Base-by-base conservation (phyloP, 1,140 invertebrate species). In the Plectrocnemia conspersa region DNA sequence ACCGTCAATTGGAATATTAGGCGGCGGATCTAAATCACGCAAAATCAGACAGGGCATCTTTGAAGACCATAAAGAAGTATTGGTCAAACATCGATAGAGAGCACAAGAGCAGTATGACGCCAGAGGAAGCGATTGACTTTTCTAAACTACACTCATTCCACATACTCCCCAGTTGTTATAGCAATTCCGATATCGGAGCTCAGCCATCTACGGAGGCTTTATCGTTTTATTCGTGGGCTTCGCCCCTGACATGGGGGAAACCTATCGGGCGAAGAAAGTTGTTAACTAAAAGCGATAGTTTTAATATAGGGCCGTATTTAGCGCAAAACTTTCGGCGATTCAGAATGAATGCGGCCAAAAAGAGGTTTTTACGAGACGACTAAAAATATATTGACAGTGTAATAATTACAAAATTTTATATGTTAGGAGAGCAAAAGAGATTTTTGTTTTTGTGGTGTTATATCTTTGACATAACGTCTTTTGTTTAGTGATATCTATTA, bases 201-300 rank as follows among this genome's bases (percentile, higher is more conserved):
- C 25, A 10, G 11, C 52, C 23, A 48, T 48, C 38, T 15, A 15
- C n/a, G 29, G 35, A 27, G 36, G 54, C 47, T 41, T 50, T 49
- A 56, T 56, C 45, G 54, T 56, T 56, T 56, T 56, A 56, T 56
- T 56, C 47, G 21, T 5, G 29, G 25, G 16, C 11, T 36, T 25
- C 5, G 5, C 13, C 44, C n/a, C 44, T 25, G n/a, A n/a, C n/a
- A n/a, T n/a, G 35, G 41, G 15, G 41, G 41, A 32, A 23, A 27
- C 46, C 22, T 16, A 24, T n/a, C 15, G 32, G 21, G 23, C 22
- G 19, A 19, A 29, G 42, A 45, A 47, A 50, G 24, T 50, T 56
- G 45, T 56, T 56, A 56, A 56, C 54, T 38, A 56, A 49, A 49
- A 56, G 35, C 54, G 53, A 55, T 55, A 56, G 54, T 49, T 49